A percentile compares a stretch with the other conserved stretches of the same genome.
phyloP scores from a whole-genome alignment of 1,140 invertebrate genomes.

The Drosophila truncata region DNA sequence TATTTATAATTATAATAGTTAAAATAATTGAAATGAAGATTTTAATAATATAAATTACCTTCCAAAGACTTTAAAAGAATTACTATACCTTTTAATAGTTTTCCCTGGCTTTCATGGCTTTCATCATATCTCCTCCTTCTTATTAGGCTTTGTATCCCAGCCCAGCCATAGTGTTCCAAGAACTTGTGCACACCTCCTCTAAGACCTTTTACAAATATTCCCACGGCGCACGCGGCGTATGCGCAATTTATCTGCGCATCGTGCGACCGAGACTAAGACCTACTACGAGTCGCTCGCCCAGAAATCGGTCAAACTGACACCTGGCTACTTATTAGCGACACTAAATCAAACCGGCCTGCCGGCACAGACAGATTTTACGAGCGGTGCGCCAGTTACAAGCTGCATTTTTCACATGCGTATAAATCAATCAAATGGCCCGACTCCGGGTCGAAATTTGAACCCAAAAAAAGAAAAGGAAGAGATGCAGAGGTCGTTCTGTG shows the following conservation, averaged over 20 bases:
- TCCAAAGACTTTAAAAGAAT: too few species aligned
- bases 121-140: background rate
- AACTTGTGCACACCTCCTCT: background rate
- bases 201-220: background rate
- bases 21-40: background rate
- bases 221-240: constrained; percentile 60
- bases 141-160: background rate
- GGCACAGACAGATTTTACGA: constrained; percentile 51
- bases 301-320: constrained; percentile 45
- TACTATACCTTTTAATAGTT: too few species aligned
- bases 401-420: constrained; percentile 71
- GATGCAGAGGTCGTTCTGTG: constrained; percentile 30
- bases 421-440: constrained; percentile 66
- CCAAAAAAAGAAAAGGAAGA: background rate
- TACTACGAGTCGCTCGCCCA: background rate
- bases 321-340: constrained; percentile 56
- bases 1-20: too few species aligned
- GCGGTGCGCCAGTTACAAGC: constrained; percentile 38
- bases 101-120: background rate
- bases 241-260: constrained; percentile 58
- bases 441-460: constrained; percentile 10
- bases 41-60: too few species aligned
- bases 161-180: background rate
- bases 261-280: background rate
- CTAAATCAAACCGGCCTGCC: constrained; percentile 52